These are phyloP conservation scores for Agapornis canus DNA, from an alignment of 2,797 vertebrate genomes.

Conservation along the genomic window DNA sequence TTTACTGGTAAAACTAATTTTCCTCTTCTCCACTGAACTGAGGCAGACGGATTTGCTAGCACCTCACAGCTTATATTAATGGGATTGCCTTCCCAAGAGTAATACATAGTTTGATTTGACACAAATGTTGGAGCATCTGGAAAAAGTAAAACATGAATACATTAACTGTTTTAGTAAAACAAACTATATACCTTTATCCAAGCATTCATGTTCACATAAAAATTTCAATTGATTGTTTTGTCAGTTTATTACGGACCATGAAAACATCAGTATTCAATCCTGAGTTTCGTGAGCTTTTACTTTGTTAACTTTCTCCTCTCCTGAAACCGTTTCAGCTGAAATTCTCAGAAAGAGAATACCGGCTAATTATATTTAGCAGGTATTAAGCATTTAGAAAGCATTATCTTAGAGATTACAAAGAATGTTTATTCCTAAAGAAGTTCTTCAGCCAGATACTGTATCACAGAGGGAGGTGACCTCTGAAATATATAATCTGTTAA, in stretches of 20 bases:
- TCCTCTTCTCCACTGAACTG: slow-evolving; percentile 92
- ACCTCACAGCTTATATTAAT: slow-evolving; percentile 98
- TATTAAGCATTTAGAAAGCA: background rate
- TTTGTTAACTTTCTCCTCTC: background rate
- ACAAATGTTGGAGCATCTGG: slow-evolving; percentile 94
- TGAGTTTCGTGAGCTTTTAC: background rate
- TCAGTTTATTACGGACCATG: background rate
- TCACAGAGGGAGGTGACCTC: background rate
- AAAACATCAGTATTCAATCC: background rate
- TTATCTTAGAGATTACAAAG: background rate
- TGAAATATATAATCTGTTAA: background rate
- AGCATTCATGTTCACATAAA: background rate
- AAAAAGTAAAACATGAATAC: background rate
- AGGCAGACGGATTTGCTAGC: slow-evolving; percentile 90
- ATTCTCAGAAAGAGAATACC: background rate
- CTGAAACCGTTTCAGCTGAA: background rate
- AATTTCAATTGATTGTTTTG: background rate
- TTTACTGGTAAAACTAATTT: slow-evolving; percentile 89
- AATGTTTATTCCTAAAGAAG: background rate
- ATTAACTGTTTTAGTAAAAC: background rate
- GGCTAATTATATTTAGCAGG: background rate
- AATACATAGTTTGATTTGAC: slow-evolving; percentile 93
- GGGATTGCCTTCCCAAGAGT: slow-evolving; percentile 97
- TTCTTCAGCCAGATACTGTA: background rate
- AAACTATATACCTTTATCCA: background rate